A percentile compares a stretch with the other conserved stretches of the same genome.
These are phyloP conservation scores for Clarias laeviceps DNA, from an alignment of 2,797 vertebrate genomes.

Conservation along the genomic window DNA sequence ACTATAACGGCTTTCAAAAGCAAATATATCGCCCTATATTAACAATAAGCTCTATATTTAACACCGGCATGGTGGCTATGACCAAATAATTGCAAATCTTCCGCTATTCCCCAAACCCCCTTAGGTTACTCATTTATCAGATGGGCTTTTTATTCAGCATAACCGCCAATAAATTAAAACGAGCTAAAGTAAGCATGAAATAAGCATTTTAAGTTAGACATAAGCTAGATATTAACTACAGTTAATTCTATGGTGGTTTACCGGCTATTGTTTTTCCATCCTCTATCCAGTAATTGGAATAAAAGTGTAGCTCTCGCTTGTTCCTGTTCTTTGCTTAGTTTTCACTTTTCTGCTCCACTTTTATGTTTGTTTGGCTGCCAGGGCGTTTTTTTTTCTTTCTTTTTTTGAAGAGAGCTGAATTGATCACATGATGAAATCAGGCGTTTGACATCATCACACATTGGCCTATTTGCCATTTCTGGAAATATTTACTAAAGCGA, in stretches of 20 bases:
- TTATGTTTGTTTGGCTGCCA: constrained; percentile 12
- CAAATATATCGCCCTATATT: not conserved
- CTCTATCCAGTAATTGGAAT: constrained; percentile 1
- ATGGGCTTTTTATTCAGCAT: constrained; percentile 21
- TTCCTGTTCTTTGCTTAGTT: constrained; percentile 28
- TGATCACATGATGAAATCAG: constrained; percentile 21
- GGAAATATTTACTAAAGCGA: constrained; percentile 3
- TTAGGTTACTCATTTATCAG: constrained; percentile 1
- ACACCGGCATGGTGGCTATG: not conserved
- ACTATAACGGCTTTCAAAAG: not conserved
- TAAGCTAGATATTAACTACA: constrained; percentile 16
- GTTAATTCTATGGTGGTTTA: not conserved
- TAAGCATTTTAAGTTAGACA: constrained; percentile 20
- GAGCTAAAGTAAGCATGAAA: constrained; percentile 13
- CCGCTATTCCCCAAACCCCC: constrained; percentile 13
- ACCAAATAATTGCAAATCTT: constrained; percentile 5
- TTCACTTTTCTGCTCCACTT: constrained; percentile 17
- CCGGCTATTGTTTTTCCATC: not conserved
- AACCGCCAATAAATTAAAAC: constrained; percentile 17
- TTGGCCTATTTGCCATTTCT: constrained; percentile 4
- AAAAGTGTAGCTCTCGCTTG: not conserved
- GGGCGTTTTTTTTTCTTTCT: not conserved
- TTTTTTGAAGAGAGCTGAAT: constrained; percentile 1
- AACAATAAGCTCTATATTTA: not conserved
- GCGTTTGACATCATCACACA: constrained; percentile 9